phyloP scores from a whole-genome alignment of 1,140 invertebrate genomes.

The Coelopa frigida region DNA sequence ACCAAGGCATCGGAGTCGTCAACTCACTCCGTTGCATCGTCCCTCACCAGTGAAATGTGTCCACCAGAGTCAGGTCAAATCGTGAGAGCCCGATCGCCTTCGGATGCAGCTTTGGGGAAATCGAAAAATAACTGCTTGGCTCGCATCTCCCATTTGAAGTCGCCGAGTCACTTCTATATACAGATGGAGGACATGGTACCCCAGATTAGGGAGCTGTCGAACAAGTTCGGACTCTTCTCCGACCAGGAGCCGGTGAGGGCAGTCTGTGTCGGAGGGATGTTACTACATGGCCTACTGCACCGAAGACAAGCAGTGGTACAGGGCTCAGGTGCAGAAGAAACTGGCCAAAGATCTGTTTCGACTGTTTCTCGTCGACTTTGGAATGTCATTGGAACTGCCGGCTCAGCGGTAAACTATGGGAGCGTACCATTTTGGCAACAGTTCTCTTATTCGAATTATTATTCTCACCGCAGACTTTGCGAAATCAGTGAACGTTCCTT shows the following conservation, averaged over 20 bases:
- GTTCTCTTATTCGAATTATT: not conserved
- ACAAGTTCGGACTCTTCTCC: conserved; percentile 6
- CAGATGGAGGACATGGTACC: conserved; percentile 4
- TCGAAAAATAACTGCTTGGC: conserved; percentile 2
- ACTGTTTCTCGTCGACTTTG: conserved; percentile 16
- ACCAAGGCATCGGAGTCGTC: too few relatives aligned
- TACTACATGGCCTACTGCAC: conserved; percentile 11
- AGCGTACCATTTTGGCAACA: too few relatives aligned
- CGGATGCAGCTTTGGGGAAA: too few relatives aligned
- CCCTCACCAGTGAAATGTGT: too few relatives aligned
- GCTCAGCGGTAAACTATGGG: too few relatives aligned
- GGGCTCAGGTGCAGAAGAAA: conserved; percentile 8
- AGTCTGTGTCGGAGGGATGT: conserved; percentile 9
- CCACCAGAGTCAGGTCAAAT: too few relatives aligned
- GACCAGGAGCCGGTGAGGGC: conserved; percentile 4
- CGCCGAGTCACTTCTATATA: conserved; percentile 12
- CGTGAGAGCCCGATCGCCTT: too few relatives aligned
- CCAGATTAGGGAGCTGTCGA: conserved; percentile 5
- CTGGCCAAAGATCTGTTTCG: conserved; percentile 10
- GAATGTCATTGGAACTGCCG: conserved; percentile 4
- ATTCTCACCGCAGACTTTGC: conserved; percentile 21
- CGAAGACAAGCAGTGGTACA: conserved; percentile 16
- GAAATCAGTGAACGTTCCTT: conserved; percentile 15
- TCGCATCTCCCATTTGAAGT: conserved; percentile 8
- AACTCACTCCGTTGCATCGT: too few relatives aligned